Percentiles rank a stretch among this genome's conserved stretches.
Evolutionary conservation across 2,797 vertebrate genomes (phyloP).

Genomic region (Micromesistius poutassou): DNA sequence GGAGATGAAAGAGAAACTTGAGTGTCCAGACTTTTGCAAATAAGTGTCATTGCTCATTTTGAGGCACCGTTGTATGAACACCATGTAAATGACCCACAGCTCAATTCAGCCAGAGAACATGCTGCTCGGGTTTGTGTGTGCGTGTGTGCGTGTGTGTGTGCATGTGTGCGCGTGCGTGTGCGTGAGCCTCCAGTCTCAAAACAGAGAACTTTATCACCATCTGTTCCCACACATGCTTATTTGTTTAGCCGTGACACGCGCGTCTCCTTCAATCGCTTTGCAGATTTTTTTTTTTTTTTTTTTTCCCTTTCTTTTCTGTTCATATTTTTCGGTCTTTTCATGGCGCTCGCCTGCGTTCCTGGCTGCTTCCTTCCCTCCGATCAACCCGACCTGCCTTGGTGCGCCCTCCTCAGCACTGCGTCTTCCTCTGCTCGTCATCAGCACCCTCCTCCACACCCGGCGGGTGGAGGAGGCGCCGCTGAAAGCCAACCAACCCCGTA

Average conservation of each 20-base stretch:
- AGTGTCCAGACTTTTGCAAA: constrained; percentile 37
- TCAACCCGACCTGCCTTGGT: constrained; percentile 45
- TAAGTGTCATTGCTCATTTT: constrained; percentile 62
- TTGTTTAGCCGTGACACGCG: constrained; percentile 68
- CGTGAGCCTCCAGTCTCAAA: constrained; percentile 57
- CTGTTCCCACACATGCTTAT: constrained; percentile 74
- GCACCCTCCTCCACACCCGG: constrained; percentile 25
- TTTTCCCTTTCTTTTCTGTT: constrained; percentile 24
- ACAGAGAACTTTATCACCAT: constrained; percentile 73
- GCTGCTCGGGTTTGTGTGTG: constrained; percentile 50
- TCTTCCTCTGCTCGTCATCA: background rate
- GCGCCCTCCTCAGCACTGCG: constrained; percentile 12
- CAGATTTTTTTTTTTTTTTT: constrained; percentile 24
- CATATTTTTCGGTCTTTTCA: constrained; percentile 15
- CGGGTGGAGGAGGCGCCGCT: constrained; percentile 21
- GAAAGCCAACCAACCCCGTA: constrained; percentile 7
- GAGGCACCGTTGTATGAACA: constrained; percentile 55
- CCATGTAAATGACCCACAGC: constrained; percentile 64
- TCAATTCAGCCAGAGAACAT: constrained; percentile 50
- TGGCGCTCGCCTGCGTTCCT: background rate
- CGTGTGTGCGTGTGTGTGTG: constrained; percentile 6
- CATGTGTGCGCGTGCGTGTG: constrained; percentile 21
- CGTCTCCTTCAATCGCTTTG: constrained; percentile 62
- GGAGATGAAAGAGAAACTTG: too few relatives aligned
- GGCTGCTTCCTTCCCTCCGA: constrained; percentile 40